Percentiles rank a stretch among this genome's conserved stretches.
phyloP scores from a whole-genome alignment of 2,888 invertebrate species.

The Caenorhabditis virilis region DNA sequence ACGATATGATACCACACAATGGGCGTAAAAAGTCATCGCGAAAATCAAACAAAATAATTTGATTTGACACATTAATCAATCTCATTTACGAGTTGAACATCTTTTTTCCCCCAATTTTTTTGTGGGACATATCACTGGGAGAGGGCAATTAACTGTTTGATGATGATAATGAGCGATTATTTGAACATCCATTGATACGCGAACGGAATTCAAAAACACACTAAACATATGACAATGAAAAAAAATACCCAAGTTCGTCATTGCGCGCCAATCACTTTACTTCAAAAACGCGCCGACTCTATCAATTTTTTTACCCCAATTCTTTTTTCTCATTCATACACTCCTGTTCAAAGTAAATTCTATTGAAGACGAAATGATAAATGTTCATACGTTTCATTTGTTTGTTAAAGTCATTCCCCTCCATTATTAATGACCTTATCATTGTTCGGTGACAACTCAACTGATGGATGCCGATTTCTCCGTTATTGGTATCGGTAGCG shows the following conservation, averaged over 20 bases:
- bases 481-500: background rate
- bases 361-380: too few relatives aligned
- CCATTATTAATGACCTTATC: conserved; percentile 35
- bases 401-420: conserved; percentile 22
- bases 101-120: too few relatives aligned
- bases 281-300: too few relatives aligned
- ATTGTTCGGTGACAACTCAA: conserved; percentile 1
- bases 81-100: conserved; percentile 39
- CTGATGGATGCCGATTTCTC: background rate
- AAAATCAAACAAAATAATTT: conserved; percentile 32
- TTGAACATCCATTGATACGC: too few relatives aligned
- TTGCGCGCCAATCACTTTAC: too few relatives aligned
- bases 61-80: conserved; percentile 44
- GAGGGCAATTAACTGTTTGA: too few relatives aligned
- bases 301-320: background rate
- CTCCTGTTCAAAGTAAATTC: background rate
- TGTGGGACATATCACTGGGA: too few relatives aligned
- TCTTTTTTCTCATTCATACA: background rate
- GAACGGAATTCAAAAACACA: too few relatives aligned
- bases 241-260: too few relatives aligned
- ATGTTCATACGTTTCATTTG: conserved; percentile 15
- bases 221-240: too few relatives aligned
- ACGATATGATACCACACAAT: background rate
- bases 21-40: background rate
- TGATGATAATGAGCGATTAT: too few relatives aligned